Base-by-base conservation (phyloP, 2,888 invertebrate genomes). In the Microplitis deprimator region DNA sequence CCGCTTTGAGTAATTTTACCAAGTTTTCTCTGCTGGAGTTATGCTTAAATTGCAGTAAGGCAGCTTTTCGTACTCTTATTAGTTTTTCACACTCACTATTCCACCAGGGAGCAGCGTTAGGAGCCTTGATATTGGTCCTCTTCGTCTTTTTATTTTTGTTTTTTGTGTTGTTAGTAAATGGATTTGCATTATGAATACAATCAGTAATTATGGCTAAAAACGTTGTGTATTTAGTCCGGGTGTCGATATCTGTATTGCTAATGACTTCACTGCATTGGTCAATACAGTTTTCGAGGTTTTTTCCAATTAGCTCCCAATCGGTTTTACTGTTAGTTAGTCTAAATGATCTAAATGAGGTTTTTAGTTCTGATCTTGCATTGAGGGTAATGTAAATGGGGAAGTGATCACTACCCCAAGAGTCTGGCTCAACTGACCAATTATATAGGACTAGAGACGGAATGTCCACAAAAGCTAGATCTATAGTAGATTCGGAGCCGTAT, bases 91-190 rank as follows among this genome's bases (percentile, higher is more conserved):
- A 74, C 13, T 71, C 71, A 5, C 29, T 60, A 8, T 67, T 77
- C 77, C 79, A 79, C 79, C 77, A 79, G 1, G 74, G 74, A 17
- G 76, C 69, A 20, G 74, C 7, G 7, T 61, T 62, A 17, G 17
- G 62, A n/a, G 10, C 38, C 68, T 38, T 29, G 10, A 5, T 39
- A 39, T 5, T 5, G 5, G 39, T 20, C 20, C 20, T 20, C 1
- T 20, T 16, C 60, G 6, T 39, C 5, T 41, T 7, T 10, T 7
- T 61, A 10, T 8, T 61, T 17, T 72, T 29, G 3, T 6, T 39
- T 0, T 41, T 7, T 10, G 1, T 61, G 7, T 8, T 62, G 20
- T 20, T 20, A 1, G 8, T 72, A 1, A 7, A 17, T 40, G 74
- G 67, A 4, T 73, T 73, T 8, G n/a, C 60, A 1, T 69, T 6